Evolutionary conservation across 2,888 invertebrate genomes (phyloP), one percentile per base, ranked within the genome.

Genomic region (Tetramorium bicarinatum): DNA sequence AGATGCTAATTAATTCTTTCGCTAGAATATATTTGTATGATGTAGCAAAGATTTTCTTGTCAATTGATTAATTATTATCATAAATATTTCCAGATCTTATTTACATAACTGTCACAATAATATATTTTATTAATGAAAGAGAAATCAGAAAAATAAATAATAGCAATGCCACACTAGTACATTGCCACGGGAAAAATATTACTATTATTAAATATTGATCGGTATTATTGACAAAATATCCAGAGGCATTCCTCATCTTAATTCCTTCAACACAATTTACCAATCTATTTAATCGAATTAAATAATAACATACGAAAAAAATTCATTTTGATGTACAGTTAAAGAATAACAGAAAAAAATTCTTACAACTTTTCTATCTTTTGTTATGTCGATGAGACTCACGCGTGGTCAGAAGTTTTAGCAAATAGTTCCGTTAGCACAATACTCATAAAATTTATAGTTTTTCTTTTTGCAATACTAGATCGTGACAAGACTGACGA

Each of bases 401-500:
- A 6, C 56, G 13, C 11, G 25, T 59, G 15, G 6, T 15, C 7
- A 7, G 9, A 25, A 56, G 6, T 25, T 61, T 34, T 0, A 38
- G 15, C 6, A 34, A 44, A 44, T 15, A 41, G 7, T 21, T 21
- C 29, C 29, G 59, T 29, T 25, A 13, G 11, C 9, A 4, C 6
- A 21, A 47, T 29, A 2, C 41, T 25, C 0, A 11, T 41, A 41
- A 13, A 41, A 47, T 47, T 15, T 25, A 8, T 7, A 8, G 18
- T 66, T 34, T 25, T 52, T n/a, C 3, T 18, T 9, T 25, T 25
- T 25, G 44, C 25, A 11, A 44, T 47, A 66, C 44, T 91, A 93
- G 94, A 95, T 92, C 93, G 94, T 84, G 95, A 94, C 88, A 93
- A 95, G 92, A 91, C 94, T 34, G 95, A 95, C 9, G 94, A 95